Base-by-base conservation (phyloP, 2,797 vertebrate species). In the Hyperoplus lanceolatus region DNA sequence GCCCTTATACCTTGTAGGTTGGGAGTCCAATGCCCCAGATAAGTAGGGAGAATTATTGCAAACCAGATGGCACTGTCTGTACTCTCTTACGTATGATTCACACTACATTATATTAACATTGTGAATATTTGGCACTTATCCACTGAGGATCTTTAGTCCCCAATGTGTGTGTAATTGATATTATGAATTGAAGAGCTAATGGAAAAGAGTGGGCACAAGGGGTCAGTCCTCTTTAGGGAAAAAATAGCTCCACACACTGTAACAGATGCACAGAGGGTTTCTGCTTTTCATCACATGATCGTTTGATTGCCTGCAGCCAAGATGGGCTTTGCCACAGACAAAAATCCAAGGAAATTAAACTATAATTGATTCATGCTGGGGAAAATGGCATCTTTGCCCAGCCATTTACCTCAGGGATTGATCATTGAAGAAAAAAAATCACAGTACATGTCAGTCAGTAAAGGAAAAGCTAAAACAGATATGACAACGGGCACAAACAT, bases 331-430 rank as follows among this genome's bases (percentile, higher is more conserved):
- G 70, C 70, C 62, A 62, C 62, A 16, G 56, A 82, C 39, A 56
- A 29, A 74, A 76, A 81, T 73, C 79, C 67, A 79, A 55, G 51
- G 56, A 79, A 89, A 89, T 87, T 49, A 82, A 88, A 88, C 75
- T 57, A 11, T 55, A 85, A 89, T 81, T 83, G 80, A 83, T 85
- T 82, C 65, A 80, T 71, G 66, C 49, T 55, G 53, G 7, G 29
- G 15, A 43, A 73, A 80, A 75, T 21, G 51, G 12, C 57, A 53
- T 61, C 57, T 59, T 67, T 64, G 56, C 36, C 45, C 65, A 66
- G 51, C 18, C 36, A 3, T 7, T 77, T 54, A 77, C 86, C 59
- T 70, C 75, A 8, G 80, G 69, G 79, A 80, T 42, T 0, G 14
- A 49, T 8, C 39, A 41, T 43, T 50, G 36, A 10, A 51, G 55